Evolutionary conservation across 2,113 vertebrate species (phyloP).

Genomic region (Gavialis gangeticus): DNA sequence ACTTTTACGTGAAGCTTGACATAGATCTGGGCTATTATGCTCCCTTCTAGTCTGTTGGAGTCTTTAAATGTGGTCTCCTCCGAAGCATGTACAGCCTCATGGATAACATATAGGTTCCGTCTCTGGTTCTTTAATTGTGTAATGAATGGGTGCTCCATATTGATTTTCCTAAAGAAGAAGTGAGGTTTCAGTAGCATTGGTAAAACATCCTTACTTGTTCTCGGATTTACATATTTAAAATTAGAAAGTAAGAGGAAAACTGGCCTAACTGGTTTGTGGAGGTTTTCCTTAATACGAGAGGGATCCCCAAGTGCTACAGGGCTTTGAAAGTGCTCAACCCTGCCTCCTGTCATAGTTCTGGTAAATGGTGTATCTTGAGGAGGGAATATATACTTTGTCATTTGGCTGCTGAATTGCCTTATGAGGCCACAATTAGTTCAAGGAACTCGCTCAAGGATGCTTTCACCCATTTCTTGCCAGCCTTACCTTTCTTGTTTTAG

Average conservation of each 20-base stretch:
- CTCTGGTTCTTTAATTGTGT: slow-evolving; percentile 34
- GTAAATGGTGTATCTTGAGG: fast-evolving
- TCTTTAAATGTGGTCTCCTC: slow-evolving; percentile 56
- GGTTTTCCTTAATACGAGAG: neutral
- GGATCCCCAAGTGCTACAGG: neutral
- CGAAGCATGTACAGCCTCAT: slow-evolving; percentile 54
- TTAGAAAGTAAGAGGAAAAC: neutral
- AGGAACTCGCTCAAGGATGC: fast-evolving
- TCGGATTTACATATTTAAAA: neutral
- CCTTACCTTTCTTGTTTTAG: slow-evolving; percentile 67
- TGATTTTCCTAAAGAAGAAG: slow-evolving; percentile 53
- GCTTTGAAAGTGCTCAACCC: neutral
- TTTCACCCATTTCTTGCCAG: neutral
- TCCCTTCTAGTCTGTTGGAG: neutral
- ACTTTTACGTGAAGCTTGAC: slow-evolving; percentile 63
- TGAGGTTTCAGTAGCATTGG: neutral
- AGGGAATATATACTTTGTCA: fast-evolving
- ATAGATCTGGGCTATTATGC: neutral
- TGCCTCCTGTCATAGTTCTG: neutral
- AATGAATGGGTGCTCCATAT: slow-evolving; percentile 59
- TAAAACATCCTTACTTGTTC: neutral
- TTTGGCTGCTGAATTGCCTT: neutral
- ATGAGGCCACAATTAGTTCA: fast-evolving
- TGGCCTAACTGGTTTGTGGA: fast-evolving
- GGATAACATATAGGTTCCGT: slow-evolving; percentile 58